Percentiles rank a stretch among this genome's conserved stretches.
Conservation (phyloP, 1,140 invertebrate genomes). For the Penaeus japonicus region DNA sequence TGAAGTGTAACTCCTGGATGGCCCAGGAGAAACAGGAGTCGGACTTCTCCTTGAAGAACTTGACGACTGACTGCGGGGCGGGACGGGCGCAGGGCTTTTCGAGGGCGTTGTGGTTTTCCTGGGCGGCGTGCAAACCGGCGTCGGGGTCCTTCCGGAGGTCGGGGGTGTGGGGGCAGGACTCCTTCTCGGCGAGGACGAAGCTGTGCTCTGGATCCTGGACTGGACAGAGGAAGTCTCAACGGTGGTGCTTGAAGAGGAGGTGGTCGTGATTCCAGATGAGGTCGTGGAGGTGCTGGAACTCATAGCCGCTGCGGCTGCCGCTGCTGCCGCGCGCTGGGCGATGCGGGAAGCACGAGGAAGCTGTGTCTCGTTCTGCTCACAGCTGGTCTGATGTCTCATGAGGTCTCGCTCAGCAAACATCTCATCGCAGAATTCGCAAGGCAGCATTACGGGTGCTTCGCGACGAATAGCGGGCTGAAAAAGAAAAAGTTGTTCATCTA, state of each 20-base stretch:
- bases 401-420: constrained; percentile 58
- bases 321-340: constrained; percentile 16
- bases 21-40: too few species aligned
- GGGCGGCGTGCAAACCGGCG: constrained; percentile 16
- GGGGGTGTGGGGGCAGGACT: background rate
- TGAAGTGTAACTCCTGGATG: too few species aligned
- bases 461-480: constrained; percentile 45
- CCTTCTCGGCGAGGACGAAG: constrained; percentile 17
- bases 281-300: background rate
- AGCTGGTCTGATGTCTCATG: constrained; percentile 58
- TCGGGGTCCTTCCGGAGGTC: background rate
- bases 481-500: background rate
- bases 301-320: background rate
- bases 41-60: too few species aligned
- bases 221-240: background rate
- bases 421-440: constrained; percentile 59
- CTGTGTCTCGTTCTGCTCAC: constrained; percentile 58
- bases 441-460: constrained; percentile 56
- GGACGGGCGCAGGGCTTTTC: constrained; percentile 28
- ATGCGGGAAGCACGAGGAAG: constrained; percentile 46
- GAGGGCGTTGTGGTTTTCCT: constrained; percentile 8
- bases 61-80: background rate
- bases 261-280: background rate
- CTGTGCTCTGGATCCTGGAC: background rate
- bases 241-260: background rate